Base-by-base conservation (phyloP, 2,797 vertebrate genomes). In the Microctenopoma stevenorrisi region DNA sequence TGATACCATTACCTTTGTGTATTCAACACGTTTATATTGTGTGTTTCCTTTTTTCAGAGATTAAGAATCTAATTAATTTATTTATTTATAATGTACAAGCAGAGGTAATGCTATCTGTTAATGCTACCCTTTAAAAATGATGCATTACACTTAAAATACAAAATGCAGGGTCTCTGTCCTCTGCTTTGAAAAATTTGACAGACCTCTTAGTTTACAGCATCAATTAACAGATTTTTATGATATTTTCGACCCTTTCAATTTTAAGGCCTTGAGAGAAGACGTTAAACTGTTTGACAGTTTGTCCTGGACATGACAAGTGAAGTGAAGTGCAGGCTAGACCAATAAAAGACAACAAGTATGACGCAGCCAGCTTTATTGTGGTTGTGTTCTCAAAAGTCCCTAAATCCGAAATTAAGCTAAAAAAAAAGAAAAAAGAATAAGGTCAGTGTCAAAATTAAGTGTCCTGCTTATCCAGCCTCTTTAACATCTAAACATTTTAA, bases 301-400 rank as follows among this genome's bases (percentile, higher is more conserved):
- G 13, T 70, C 69, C 9, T 35, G 13, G 68, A 72, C 10, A 73
- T 63, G 69, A 70, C n/a, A n/a, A n/a, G n/a, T n/a, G n/a, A n/a
- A n/a, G n/a, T n/a, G n/a, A n/a, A 70, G 52, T 55, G 52, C 47
- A 61, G n/a, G 25, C 68, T 66, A 76, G 73, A 68, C 69, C 48
- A 59, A 87, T 83, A 82, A 86, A 87, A 74, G 40, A 42, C 51
- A 72, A 72, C 62, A 78, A 67, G 28, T 40, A 55, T 59, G 54
- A 81, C 44, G 71, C 68, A 68, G 40, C 61, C 12, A 2, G 68
- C 66, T 81, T 81, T 76, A 68, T 74, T 53, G 64, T 55, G 54
- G 44, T 18, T 48, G 55, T 55, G 44, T 50, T 71, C 38, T 53
- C 26, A 58, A 49, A 76, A 52, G 58, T 79, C 78, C 71, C 80